Evolutionary conservation across 2,113 vertebrate genomes (phyloP).

Genomic region (Caloenas nicobarica): DNA sequence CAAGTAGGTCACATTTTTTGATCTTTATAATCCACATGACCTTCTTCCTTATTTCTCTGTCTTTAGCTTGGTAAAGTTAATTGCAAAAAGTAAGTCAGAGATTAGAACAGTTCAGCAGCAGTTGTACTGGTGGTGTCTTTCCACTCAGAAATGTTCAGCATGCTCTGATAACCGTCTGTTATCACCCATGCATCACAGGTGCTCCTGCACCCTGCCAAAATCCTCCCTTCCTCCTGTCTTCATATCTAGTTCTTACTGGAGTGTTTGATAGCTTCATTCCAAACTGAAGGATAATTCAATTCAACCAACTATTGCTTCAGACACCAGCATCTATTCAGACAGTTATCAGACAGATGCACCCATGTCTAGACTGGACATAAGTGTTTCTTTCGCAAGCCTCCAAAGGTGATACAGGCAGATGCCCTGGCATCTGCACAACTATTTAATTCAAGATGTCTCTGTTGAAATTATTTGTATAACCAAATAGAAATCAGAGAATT

Average conservation of each 20-base stretch:
- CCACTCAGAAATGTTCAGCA: not conserved
- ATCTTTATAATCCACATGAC: not conserved
- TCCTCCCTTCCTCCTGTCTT: not conserved
- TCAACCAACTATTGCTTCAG: not conserved
- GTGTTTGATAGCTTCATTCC: not conserved
- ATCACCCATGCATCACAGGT: not conserved
- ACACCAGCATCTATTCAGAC: not conserved
- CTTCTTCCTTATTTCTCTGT: not conserved
- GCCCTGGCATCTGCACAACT: not conserved
- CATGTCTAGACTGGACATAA: not conserved
- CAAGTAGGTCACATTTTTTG: not conserved
- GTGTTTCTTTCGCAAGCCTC: not conserved
- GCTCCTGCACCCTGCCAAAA: not conserved
- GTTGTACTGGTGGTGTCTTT: not conserved
- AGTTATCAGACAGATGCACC: not conserved
- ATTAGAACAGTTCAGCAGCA: not conserved
- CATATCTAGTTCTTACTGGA: not conserved
- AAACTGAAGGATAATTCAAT: not conserved
- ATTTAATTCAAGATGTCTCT: not conserved
- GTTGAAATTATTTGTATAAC: not conserved
- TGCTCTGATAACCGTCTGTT: not conserved
- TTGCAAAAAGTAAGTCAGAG: not conserved
- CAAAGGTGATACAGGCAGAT: not conserved
- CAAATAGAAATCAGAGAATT: not conserved
- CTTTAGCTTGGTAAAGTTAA: not conserved